Base-by-base conservation (phyloP, 1,140 invertebrate genomes). In the Drosophila lowei region DNA sequence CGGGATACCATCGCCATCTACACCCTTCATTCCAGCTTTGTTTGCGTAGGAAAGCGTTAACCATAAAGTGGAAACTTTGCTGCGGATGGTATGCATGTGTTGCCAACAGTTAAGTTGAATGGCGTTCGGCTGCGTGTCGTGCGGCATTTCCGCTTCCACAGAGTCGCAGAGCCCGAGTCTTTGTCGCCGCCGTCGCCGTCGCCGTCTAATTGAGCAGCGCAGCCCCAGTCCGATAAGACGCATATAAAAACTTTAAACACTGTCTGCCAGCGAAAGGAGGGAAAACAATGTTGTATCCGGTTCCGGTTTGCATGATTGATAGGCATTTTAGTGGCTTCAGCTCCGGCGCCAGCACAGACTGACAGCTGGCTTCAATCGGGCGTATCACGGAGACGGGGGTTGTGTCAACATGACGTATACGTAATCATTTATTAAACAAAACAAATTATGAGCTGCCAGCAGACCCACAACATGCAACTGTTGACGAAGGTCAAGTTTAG, bases 401-500 rank as follows among this genome's bases (percentile, higher is more conserved):
- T 61, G 55, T 54, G 61, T 64, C 44, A 62, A 60, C 64, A 49
- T 23, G 65, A 5, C 62, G 64, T 21, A 65, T 73, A 68, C 48
- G 57, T 58, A 67, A 68, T 64, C 56, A 63, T 60, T 60, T 78
- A 65, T 56, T 55, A 57, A 66, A 57, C 43, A 64, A 57, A 65
- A 64, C 48, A 64, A 65, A 59, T 63, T 79, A 67, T 53, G 47
- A 49, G 43, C 34, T 52, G 49, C 18, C 57, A 58, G 64, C 52
- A 41, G 28, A 38, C 34, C 34, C 25, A 28, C 15, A 56, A 74
- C 53, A 65, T 84, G 67, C 78, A 75, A 77, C 58, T 81, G 78
- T 86, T 85, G 77, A 74, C 77, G 76, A 85, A 85, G 81, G 81
- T 85, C 81, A 85, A 85, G 81, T 86, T 81, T 68, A 66, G 54